Evolutionary conservation across 53 echinoderm and acorn worm species (phyloP), one percentile per base, ranked within the genome.

Genomic region (Temnopleurus reevesii): DNA sequence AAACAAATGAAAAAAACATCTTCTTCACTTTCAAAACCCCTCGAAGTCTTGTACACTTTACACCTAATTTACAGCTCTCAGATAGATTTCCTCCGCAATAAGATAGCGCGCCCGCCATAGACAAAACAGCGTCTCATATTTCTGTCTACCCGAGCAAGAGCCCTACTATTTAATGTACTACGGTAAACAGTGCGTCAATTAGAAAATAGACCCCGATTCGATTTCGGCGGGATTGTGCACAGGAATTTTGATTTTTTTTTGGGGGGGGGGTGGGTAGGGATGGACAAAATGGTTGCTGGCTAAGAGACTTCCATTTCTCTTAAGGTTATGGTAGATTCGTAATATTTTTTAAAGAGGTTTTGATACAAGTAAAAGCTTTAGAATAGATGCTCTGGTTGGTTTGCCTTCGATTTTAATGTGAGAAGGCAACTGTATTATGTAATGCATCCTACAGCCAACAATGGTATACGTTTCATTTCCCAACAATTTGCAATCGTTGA

Each of bases 41-140:
- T n/a, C 13, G 46, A 4, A 1, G 83, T 45, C 83, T 57, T 85
- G 85, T 85, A 59, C 85, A 59, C 58, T 44, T 85, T 85, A 9
- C 35, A 27, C 85, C 61, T 59, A 85, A 85, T 85, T 85, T 85
- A 85, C 85, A 85, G 61, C 85, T 59, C 61, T 44, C 45, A 26
- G 13, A 59, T 23, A 5, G 29, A 60, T 59, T 25, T 17, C 60
- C 44, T 17, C 83, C 33, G 85, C 59, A 59, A 85, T 23, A 59
- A 85, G 85, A 85, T 85, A 85, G 85, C 30, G 60, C 85, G 54
- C 85, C 60, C 85, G 85, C 41, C 85, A 45, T 85, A 85, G 85
- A 85, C 85, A 85, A 59, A 85, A 85, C 85, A 85, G 45, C 36
- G 59, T 85, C 26, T 85, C 85, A 85, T 45, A 85, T 85, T 85